These are phyloP conservation scores for Galerucella calmariensis DNA, from an alignment of 2,888 invertebrate species.

Conservation along the genomic window DNA sequence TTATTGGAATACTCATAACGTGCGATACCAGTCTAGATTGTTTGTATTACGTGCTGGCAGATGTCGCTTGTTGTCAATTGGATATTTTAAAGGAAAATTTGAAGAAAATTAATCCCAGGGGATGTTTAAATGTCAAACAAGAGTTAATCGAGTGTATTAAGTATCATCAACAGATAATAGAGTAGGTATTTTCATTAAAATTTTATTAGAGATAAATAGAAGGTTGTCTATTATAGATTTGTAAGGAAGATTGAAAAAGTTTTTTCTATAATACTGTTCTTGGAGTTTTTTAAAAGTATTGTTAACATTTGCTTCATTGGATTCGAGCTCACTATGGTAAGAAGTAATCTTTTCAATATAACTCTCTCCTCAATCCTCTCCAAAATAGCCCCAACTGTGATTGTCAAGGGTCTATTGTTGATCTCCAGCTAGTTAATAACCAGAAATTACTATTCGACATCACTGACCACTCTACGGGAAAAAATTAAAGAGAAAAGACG, in stretches of 20 bases:
- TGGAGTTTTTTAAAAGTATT: conserved; percentile 8
- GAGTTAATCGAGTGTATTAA: background rate
- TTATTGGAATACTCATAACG: background rate
- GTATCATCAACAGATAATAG: conserved; percentile 7
- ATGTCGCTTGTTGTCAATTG: conserved; percentile 24
- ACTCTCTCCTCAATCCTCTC: background rate
- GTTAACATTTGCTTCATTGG: conserved; percentile 2
- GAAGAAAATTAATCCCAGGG: background rate
- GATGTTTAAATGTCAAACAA: background rate
- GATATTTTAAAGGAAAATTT: conserved; percentile 23
- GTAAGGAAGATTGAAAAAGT: background rate
- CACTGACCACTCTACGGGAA: no score
- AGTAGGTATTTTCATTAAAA: background rate
- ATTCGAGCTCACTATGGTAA: conserved; percentile 14
- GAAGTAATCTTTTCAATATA: background rate
- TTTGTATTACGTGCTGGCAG: conserved; percentile 12
- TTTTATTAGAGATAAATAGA: background rate
- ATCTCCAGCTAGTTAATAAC: no score
- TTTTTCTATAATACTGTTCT: background rate
- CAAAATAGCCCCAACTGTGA: no score
- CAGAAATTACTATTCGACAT: no score
- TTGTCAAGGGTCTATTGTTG: no score
- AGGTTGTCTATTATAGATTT: conserved; percentile 1
- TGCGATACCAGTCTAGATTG: conserved; percentile 16
- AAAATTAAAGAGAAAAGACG: no score